Base-by-base conservation (phyloP, 1,140 invertebrate genomes). In the Zaprionus ghesquierei region DNA sequence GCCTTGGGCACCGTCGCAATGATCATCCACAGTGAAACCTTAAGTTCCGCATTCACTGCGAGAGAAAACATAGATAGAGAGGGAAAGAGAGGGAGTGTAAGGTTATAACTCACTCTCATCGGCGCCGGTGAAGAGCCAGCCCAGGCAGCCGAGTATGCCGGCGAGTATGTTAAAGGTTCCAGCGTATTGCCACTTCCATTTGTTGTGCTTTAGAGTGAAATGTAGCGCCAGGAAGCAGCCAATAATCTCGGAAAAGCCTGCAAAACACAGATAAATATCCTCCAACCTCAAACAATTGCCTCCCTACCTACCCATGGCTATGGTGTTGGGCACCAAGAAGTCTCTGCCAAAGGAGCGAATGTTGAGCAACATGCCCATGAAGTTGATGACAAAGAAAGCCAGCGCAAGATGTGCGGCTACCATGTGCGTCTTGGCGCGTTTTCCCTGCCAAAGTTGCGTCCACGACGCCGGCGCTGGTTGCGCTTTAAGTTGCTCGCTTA, bases 301-400 rank as follows among this genome's bases (percentile, higher is more conserved):
- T 33, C 13, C 10, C 4, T 58, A 41, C 77, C 81, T 77, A 92
- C 92, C 92, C 81, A 92, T 92, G 25, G 92, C 91, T 44, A 92
- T 91, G 10, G 92, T 92, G 20, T 92, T 93, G 0, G 86, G 75
- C 22, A 90, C 81, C 5, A 92, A 63, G 71, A 92, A 91, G 49
- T 91, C 71, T 18, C 92, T 60, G 4, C 92, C 92, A 70, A 92
- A 92, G 3, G 92, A 91, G 49, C 92, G 71, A 6, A 93, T 92
- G 59, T 93, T 92, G 4, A 93, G 69, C 56, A 93, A 50, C 76
- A 92, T 91, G 25, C 92, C 92, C 86, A 92, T 92, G 63, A 92
- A 93, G 44, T 90, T 91, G 15, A 92, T 92, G 10, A 92, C 85
- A 41, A 90, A 92, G 15, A 92, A 80, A 18, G 92, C 87, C 76